A percentile compares a stretch with the other conserved stretches of the same genome.
Conservation (phyloP, 2,888 invertebrate species). For the Malacosoma neustria region DNA sequence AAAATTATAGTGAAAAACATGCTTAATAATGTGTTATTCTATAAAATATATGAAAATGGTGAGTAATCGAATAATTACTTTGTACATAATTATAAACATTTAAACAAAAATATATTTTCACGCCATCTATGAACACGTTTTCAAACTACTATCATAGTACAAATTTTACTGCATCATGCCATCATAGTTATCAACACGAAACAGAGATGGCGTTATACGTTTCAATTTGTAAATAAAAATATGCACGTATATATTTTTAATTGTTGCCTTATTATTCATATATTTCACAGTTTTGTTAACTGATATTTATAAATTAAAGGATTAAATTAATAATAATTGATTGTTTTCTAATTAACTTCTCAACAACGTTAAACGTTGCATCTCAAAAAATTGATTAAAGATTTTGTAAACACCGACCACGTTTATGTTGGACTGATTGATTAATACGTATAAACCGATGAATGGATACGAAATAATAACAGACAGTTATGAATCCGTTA, state of each 20-base stretch:
- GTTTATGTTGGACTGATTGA: constrained; percentile 8
- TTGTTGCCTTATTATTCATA: no score
- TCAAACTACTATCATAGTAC: not conserved
- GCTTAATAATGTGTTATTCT: no score
- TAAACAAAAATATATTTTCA: no score
- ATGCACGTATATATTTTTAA: not conserved
- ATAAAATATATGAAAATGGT: no score
- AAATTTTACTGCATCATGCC: not conserved
- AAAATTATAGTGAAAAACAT: no score
- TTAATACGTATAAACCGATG: constrained; percentile 1
- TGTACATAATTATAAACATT: no score
- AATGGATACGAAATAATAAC: not conserved
- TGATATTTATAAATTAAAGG: not conserved
- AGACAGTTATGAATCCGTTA: not conserved
- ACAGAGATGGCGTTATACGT: not conserved
- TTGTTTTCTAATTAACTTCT: not conserved
- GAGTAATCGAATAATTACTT: no score
- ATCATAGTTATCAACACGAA: not conserved
- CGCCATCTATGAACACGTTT: not conserved
- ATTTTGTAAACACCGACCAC: constrained; percentile 7
- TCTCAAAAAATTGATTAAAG: not conserved
- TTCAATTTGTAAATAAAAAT: not conserved
- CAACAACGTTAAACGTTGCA: not conserved
- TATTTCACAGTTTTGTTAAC: no score
- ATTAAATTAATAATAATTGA: not conserved